Percentiles rank a stretch among this genome's conserved stretches.
Conservation (phyloP, 2,888 invertebrate species). For the Zootermopsis nevadensis region DNA sequence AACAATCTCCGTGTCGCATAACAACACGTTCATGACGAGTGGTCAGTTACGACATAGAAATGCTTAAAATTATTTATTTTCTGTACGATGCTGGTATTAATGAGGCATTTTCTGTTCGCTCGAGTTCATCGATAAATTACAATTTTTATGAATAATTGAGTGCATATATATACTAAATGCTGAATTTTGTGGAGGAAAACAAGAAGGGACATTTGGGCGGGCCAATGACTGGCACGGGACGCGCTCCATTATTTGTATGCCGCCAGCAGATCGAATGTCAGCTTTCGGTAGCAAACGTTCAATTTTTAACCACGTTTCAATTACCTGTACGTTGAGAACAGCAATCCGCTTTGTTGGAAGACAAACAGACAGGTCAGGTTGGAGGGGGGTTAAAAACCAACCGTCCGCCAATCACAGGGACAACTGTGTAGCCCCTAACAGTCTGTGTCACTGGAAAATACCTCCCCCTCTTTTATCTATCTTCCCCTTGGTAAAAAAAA, state of each 20-base stretch:
- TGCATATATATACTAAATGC: slow-evolving; percentile 22
- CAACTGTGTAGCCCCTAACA: slow-evolving; percentile 35
- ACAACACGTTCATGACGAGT: too few species aligned
- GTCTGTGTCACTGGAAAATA: slow-evolving; percentile 40
- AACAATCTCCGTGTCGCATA: too few species aligned
- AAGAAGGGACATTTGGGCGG: background rate
- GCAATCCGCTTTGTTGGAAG: slow-evolving; percentile 50
- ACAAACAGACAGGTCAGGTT: slow-evolving; percentile 47
- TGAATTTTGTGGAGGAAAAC: slow-evolving; percentile 26
- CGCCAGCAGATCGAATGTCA: slow-evolving; percentile 40
- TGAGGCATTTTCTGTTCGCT: background rate
- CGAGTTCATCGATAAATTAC: background rate
- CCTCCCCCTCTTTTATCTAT: slow-evolving; percentile 34
- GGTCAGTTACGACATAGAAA: background rate
- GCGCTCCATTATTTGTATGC: slow-evolving; percentile 31
- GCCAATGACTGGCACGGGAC: background rate
- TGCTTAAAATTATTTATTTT: slow-evolving; percentile 10
- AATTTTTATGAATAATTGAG: background rate
- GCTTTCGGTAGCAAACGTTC: slow-evolving; percentile 51
- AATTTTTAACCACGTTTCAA: slow-evolving; percentile 53
- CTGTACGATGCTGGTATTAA: background rate
- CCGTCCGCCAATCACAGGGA: slow-evolving; percentile 46
- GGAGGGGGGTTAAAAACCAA: slow-evolving; percentile 36
- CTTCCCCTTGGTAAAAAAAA: slow-evolving; percentile 11
- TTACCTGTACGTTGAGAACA: slow-evolving; percentile 52